Conservation (phyloP, 1,140 invertebrate species). For the Bombus polaris region DNA sequence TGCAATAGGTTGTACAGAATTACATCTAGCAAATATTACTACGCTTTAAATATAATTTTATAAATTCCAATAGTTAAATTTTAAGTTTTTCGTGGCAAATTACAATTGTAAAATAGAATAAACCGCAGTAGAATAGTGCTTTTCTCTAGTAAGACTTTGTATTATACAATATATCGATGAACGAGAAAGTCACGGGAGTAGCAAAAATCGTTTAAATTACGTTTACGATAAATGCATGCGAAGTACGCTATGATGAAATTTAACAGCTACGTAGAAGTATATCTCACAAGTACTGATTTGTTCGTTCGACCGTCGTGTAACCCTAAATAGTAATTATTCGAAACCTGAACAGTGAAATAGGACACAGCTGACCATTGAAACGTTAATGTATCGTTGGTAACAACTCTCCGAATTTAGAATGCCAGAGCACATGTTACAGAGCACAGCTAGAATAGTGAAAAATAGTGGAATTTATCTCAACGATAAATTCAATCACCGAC, state of each 20-base stretch:
- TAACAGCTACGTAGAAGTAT: not conserved
- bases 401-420: too few relatives aligned
- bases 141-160: too few relatives aligned
- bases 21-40: not conserved
- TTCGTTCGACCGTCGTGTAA: not conserved
- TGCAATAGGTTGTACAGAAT: not conserved
- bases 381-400: not conserved
- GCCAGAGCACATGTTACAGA: too few relatives aligned
- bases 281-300: not conserved
- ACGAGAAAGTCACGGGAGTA: not conserved
- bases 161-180: too few relatives aligned
- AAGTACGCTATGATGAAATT: not conserved
- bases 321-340: not conserved
- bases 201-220: not conserved
- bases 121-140: too few relatives aligned
- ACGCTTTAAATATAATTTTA: not conserved
- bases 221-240: not conserved
- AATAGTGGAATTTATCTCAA: too few relatives aligned
- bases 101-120: not conserved
- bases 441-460: too few relatives aligned
- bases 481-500: too few relatives aligned
- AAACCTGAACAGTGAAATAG: not conserved
- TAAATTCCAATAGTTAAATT: not conserved
- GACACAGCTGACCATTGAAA: not conserved
- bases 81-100: not conserved